Evolutionary conservation across 1,140 invertebrate genomes (phyloP).

Genomic region (Formica exsecta): DNA sequence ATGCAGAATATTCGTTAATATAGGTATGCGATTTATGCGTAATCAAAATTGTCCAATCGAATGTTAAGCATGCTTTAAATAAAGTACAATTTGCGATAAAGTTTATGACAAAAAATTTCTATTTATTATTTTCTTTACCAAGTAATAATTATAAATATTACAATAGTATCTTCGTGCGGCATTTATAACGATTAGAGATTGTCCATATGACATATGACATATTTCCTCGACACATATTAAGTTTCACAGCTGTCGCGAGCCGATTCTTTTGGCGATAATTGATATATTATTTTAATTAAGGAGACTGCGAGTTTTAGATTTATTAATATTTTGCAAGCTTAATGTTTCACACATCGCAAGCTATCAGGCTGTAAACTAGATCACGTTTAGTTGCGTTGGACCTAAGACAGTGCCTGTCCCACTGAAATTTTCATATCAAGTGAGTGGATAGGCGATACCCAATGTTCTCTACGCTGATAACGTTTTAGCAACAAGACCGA

Average conservation of each 20-base stretch:
- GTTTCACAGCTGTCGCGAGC: background rate
- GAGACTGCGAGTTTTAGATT: slow-evolving; percentile 16
- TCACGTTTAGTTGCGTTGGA: slow-evolving; percentile 43
- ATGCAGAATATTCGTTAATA: background rate
- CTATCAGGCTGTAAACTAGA: slow-evolving; percentile 21
- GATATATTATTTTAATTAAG: slow-evolving; percentile 49
- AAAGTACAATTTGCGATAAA: too few species aligned
- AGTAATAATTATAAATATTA: background rate
- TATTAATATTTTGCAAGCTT: slow-evolving; percentile 31
- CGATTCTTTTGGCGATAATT: slow-evolving; percentile 23
- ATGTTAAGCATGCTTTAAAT: background rate
- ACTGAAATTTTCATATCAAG: slow-evolving; percentile 38
- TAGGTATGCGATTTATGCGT: background rate
- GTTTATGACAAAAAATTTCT: too few species aligned
- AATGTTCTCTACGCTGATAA: slow-evolving; percentile 49
- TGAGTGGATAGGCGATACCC: slow-evolving; percentile 21
- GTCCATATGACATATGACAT: background rate
- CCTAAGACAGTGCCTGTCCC: slow-evolving; percentile 40
- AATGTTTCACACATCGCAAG: slow-evolving; percentile 13
- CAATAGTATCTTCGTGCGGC: background rate
- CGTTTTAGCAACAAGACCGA: background rate
- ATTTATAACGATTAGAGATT: slow-evolving; percentile 7
- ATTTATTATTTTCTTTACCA: background rate
- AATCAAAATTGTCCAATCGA: background rate
- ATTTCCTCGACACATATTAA: background rate